phyloP scores from a whole-genome alignment of 2,888 invertebrate species.

The Plutella xylostella region DNA sequence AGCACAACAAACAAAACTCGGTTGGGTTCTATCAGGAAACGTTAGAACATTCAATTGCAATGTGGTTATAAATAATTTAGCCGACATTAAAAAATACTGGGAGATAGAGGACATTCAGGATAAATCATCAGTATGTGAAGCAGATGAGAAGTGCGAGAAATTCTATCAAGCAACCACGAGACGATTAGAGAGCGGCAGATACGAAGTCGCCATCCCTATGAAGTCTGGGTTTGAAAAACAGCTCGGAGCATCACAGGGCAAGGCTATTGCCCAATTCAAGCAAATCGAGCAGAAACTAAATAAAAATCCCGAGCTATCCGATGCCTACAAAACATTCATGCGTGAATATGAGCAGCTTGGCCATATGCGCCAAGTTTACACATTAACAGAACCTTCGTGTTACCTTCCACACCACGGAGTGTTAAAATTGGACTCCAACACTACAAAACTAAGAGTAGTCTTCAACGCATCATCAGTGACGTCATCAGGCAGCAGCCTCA shows the following conservation, averaged over 20 bases:
- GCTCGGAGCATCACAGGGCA: conserved; percentile 16
- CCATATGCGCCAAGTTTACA: conserved; percentile 11
- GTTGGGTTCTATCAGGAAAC: conserved; percentile 18
- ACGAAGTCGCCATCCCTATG: conserved; percentile 15
- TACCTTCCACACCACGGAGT: conserved; percentile 1
- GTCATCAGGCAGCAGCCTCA: conserved; percentile 9
- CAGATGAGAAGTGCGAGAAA: conserved; percentile 11
- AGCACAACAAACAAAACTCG: conserved; percentile 19
- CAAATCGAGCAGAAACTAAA: conserved; percentile 14
- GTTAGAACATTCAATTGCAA: conserved; percentile 11
- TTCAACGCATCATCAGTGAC: conserved; percentile 8
- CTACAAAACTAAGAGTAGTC: conserved; percentile 4
- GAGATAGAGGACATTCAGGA: conserved; percentile 7
- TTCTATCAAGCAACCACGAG: neutral
- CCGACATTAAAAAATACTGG: conserved; percentile 9
- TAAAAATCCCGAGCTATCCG: conserved; percentile 8
- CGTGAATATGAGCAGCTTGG: conserved; percentile 10
- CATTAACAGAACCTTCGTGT: too few species aligned
- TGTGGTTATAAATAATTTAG: conserved; percentile 8
- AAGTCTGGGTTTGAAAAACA: conserved; percentile 10
- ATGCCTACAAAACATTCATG: conserved; percentile 16
- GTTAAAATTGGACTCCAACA: neutral
- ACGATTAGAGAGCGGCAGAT: conserved; percentile 9
- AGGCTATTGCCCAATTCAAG: conserved; percentile 19
- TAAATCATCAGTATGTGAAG: conserved; percentile 5